Base-by-base conservation (phyloP, 2,888 invertebrate genomes). In the Eledone cirrhosa region DNA sequence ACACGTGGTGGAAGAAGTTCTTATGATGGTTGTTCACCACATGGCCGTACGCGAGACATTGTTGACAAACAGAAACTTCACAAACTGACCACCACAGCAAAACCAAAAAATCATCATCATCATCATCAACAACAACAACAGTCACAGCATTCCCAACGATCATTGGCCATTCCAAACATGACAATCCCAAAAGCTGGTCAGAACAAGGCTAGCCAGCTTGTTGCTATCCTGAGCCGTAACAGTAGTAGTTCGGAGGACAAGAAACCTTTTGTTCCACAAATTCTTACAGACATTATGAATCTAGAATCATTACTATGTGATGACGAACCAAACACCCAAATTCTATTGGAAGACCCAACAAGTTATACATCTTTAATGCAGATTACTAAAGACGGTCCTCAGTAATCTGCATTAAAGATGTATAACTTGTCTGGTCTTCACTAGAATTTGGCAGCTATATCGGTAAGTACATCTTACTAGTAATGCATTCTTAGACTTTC, bases 321-420 rank as follows among this genome's bases (percentile, higher is more conserved):
- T 27, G 88, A 90, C 77, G 90, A 89, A 33, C 84, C 83, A 7
- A 67, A 81, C 24, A 85, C 84, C 72, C 84, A 85, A n/a, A 84
- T 82, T 59, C 81, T 81, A 41, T 78, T 77, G 16, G 84, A 82
- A 29, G 87, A 87, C 69, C 85, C 86, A n/a, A 85, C 84, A 53
- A 82, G 87, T 74, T 87, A 87, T 80, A 83, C 85, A 33, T 86
- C 85, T 31, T 82, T 91, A 79, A 85, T 91, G 77, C 90, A 90
- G 80, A 81, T 90, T 59, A 98, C 98, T 74, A 98, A 98, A 91
- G 96, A 97, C 91, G 93, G 98, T 76, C 93, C 98, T 27, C 98
- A 98, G 91, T 97, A 98, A 92, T 97, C 98, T 85, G 98, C 98
- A 82, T 97, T 98, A 90, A 98, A 98, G 98, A 98, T 98, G 92